These are phyloP conservation scores for Vicugna pacos DNA, from an alignment of 2,113 vertebrate genomes.

Conservation along the genomic window DNA sequence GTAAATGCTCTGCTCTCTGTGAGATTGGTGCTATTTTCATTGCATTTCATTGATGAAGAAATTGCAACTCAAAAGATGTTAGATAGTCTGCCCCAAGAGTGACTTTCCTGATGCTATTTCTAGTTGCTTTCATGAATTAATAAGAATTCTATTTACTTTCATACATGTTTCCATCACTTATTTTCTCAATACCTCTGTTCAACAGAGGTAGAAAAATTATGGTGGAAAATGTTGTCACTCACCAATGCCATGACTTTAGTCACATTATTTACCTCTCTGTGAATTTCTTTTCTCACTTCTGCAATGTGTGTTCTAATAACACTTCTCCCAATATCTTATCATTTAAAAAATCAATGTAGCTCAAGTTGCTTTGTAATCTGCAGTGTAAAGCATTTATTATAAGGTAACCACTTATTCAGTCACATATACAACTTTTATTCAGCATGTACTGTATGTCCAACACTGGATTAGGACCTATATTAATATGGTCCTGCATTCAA, in stretches of 20 bases:
- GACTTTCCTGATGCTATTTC: constrained; percentile 21
- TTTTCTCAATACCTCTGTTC: not conserved
- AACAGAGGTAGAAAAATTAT: not conserved
- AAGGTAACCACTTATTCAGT: not conserved
- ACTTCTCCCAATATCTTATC: not conserved
- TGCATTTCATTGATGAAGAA: not conserved
- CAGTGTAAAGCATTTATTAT: not conserved
- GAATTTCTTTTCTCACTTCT: not conserved
- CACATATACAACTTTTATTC: not conserved
- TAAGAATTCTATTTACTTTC: constrained; percentile 54
- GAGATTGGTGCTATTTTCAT: not conserved
- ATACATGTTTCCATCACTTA: not conserved
- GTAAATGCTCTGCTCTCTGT: not conserved
- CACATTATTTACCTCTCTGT: not conserved
- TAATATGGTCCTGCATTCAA: not conserved
- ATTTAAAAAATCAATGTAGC: not conserved
- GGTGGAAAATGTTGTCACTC: not conserved
- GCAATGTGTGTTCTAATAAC: not conserved
- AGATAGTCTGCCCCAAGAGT: not conserved
- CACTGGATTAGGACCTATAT: not conserved
- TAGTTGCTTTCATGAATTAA: constrained; percentile 42
- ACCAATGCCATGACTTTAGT: not conserved
- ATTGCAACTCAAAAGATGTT: not conserved
- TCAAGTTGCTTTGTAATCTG: not conserved
- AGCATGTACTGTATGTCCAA: not conserved